Conservation (phyloP, 2,113 vertebrate species). For the Phyllostomus hastatus region DNA sequence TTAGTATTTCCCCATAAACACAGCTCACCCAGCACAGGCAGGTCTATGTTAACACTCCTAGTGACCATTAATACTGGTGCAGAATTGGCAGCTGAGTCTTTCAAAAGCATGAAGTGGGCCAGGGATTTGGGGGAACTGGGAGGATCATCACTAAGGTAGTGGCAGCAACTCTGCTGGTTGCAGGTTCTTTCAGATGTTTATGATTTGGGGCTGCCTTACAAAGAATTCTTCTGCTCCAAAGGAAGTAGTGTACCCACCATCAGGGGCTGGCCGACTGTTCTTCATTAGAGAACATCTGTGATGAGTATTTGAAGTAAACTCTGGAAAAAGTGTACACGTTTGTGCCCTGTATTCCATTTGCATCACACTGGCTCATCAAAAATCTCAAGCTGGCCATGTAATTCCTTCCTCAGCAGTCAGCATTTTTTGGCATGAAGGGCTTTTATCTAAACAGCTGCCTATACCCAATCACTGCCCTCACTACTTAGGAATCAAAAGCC, state of each 20-base stretch:
- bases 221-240: constrained; percentile 52
- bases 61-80: neutral
- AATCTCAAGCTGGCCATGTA: constrained; percentile 19
- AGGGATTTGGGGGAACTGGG: neutral
- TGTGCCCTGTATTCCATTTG: constrained; percentile 40
- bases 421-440: constrained; percentile 58
- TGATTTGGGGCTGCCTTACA: constrained; percentile 62
- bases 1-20: neutral
- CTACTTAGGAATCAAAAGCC: constrained; percentile 36
- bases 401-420: constrained; percentile 59
- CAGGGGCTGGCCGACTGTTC: constrained; percentile 41
- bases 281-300: constrained; percentile 71
- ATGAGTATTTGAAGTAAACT: constrained; percentile 55
- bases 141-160: neutral
- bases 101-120: neutral
- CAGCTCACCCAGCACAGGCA: neutral
- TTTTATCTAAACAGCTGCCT: constrained; percentile 41
- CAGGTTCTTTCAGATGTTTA: constrained; percentile 70
- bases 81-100: neutral
- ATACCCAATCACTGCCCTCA: neutral
- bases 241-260: constrained; percentile 32
- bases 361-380: constrained; percentile 35
- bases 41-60: neutral
- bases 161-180: neutral
- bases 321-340: constrained; percentile 37